A percentile compares a stretch with the other conserved stretches of the same genome.
These are phyloP conservation scores for Brachyhypopomus occidentalis DNA, from an alignment of 2,113 vertebrate genomes.

Conservation along the genomic window DNA sequence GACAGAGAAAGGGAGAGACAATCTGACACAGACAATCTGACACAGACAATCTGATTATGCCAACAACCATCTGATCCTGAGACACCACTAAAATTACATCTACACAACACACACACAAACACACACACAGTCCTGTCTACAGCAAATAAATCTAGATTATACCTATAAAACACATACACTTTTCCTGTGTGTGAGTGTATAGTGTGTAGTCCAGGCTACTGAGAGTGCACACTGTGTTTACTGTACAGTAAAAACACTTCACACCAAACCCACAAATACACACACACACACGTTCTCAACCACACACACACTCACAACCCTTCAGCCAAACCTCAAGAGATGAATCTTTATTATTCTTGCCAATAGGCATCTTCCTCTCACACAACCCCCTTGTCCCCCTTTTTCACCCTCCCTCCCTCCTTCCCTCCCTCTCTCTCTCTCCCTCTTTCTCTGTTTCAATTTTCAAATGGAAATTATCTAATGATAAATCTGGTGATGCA, in stretches of 20 bases:
- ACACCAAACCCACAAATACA: too few relatives aligned
- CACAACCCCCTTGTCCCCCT: neutral
- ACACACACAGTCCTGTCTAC: neutral
- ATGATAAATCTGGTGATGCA: too few relatives aligned
- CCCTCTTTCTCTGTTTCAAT: neutral
- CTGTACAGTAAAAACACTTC: too few relatives aligned
- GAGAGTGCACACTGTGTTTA: too few relatives aligned
- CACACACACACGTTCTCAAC: too few relatives aligned
- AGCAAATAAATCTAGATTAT: too few relatives aligned
- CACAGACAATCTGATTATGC: conserved; percentile 5
- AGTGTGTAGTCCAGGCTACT: too few relatives aligned
- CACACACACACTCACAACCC: too few relatives aligned
- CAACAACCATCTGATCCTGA: conserved; percentile 4
- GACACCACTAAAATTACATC: conserved; percentile 2
- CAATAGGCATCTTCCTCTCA: neutral
- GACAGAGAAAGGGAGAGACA: neutral
- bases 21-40: neutral
- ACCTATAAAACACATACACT: neutral
- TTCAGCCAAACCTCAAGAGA: too few relatives aligned
- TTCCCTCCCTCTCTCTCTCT: conserved; percentile 24
- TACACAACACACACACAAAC: neutral
- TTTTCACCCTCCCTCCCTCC: neutral
- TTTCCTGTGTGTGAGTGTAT: too few relatives aligned
- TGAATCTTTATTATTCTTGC: too few relatives aligned
- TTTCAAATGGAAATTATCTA: too few relatives aligned